Evolutionary conservation across 2,888 invertebrate species (phyloP), one percentile per base, ranked within the genome.

Genomic region (Dasysyrphus tricinctus): DNA sequence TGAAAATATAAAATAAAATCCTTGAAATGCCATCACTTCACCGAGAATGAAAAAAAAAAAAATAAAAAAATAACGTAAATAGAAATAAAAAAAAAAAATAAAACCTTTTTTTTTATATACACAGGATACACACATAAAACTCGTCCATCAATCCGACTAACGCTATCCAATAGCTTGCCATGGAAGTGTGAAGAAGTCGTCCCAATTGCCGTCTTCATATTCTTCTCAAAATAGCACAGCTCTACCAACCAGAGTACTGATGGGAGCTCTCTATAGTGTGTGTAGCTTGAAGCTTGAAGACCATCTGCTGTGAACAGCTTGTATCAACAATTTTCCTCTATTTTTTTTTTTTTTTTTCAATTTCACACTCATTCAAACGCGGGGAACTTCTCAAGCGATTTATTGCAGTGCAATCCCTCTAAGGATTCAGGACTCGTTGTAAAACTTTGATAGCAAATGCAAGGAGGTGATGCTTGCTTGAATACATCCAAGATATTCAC

Each of bases 361-460:
- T 86, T 86, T 86, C 78, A 86, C 82, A 82, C 82, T 51, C 78
- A 82, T 79, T 79, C 86, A 82, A 82, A 86, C 82, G 78, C 86
- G 59, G 65, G 16, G 42, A 72, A 72, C 75, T 70, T 75, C 67
- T 86, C 78, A 82, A 78, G 86, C 86, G 86, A 86, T 86, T 86
- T 86, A 86, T 86, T 86, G 86, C 86, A 86, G 59, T 86, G 86
- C 86, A 82, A 86, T 81, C 78, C 78, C 78, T 86, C 42, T 5
- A 75, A 76, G 78, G 82, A 86, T 82, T 75, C 73, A 76, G 78
- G 82, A 86, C 79, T 75, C 73, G 75, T 78, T 67, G 70, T 78
- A 78, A 70, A 75, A 82, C 70, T 82, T 82, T 78, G 81, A 82
- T 86, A 75, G 29, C 56, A 6, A 65, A 47, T 57, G 29, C 74